These are phyloP conservation scores for Cavia aperea DNA, from an alignment of 2,113 vertebrate species.

Conservation along the genomic window DNA sequence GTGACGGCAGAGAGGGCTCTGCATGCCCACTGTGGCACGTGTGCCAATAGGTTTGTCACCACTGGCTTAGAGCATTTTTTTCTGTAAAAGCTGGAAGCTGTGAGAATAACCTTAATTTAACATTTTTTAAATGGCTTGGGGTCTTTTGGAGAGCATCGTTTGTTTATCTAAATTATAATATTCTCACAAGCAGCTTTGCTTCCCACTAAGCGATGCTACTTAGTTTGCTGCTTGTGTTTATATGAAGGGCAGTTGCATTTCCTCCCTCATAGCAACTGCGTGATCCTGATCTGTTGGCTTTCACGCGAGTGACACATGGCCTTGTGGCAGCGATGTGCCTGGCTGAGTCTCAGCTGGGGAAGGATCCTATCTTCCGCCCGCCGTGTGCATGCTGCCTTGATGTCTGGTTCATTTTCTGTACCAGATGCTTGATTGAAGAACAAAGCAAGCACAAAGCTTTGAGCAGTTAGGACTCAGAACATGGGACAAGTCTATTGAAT, in stretches of 20 bases:
- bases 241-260: neutral
- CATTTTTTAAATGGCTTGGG: neutral
- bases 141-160: too few relatives aligned
- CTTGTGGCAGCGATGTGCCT: neutral
- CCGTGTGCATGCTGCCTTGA: neutral
- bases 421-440: neutral
- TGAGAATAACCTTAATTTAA: neutral
- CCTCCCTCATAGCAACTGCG: accelerated
- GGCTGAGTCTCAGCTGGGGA: accelerated
- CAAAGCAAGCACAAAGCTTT: neutral
- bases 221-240: too few relatives aligned
- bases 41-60: neutral
- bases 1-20: neutral
- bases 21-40: neutral
- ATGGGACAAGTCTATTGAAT: neutral
- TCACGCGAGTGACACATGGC: accelerated
- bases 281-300: neutral
- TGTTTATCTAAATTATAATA: neutral
- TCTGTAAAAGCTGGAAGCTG: neutral
- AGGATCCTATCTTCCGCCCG: neutral
- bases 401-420: neutral
- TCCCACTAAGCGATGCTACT: neutral
- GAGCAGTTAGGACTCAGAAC: neutral
- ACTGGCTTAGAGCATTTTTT: neutral
- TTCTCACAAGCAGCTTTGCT: neutral